Evolutionary conservation across 92 coral and sea anemone genomes (phyloP).

Genomic region (Porites cylindrica): DNA sequence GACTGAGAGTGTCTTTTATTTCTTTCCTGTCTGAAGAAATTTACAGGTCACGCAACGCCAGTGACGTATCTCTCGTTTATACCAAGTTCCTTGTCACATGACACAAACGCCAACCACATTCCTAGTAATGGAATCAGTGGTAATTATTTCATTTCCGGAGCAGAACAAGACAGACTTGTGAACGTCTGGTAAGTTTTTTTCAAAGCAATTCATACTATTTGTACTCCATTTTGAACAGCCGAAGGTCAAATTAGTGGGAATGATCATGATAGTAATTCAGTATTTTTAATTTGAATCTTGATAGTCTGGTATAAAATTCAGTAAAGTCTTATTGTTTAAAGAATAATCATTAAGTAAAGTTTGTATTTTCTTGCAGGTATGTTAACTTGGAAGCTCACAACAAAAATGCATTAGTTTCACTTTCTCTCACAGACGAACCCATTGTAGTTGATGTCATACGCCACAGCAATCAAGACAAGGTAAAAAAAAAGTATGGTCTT

Average conservation of each 20-base stretch:
- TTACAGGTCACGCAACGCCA: conserved; percentile 95
- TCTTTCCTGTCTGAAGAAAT: conserved; percentile 67
- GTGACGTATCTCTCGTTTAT: conserved; percentile 82
- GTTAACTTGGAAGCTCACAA: conserved; percentile 82
- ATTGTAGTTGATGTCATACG: conserved; percentile 80
- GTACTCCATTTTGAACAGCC: no score
- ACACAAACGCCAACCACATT: conserved; percentile 80
- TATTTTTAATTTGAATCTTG: not conserved
- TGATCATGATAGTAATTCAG: no score
- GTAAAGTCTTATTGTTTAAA: no score
- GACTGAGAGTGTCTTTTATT: no score
- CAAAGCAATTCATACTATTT: not conserved
- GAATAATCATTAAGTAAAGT: no score
- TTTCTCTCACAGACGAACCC: conserved; percentile 92
- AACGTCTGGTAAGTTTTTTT: conserved; percentile 82
- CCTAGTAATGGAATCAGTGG: conserved; percentile 76
- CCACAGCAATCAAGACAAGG: conserved; percentile 79
- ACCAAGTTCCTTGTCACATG: conserved; percentile 75
- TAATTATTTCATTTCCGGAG: conserved; percentile 91
- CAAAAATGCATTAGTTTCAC: conserved; percentile 89
- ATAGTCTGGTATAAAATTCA: not conserved
- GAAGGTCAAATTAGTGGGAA: no score
- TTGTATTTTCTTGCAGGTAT: conserved; percentile 59
- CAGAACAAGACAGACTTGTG: conserved; percentile 89
- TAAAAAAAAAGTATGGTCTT: conserved; percentile 19